Evolutionary conservation across 2,888 invertebrate species (phyloP).

Genomic region (Eristalis arbustorum): DNA sequence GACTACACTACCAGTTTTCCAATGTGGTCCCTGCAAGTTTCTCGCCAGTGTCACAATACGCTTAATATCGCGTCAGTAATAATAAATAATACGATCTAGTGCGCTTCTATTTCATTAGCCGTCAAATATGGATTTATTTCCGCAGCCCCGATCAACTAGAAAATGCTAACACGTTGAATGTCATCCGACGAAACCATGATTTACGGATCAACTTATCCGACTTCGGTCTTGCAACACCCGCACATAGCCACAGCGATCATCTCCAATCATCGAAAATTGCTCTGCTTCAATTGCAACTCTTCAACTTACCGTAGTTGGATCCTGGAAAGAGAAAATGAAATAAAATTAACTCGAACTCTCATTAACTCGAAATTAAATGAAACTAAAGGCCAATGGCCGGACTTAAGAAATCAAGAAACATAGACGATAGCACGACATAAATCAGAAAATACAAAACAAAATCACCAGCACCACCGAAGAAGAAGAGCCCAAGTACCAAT

Average conservation of each 20-base stretch:
- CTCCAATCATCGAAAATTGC: neutral
- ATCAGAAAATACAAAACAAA: conserved; percentile 42
- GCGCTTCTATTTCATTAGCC: too few relatives aligned
- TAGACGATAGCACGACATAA: conserved; percentile 47
- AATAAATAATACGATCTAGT: too few relatives aligned
- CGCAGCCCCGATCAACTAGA: too few relatives aligned
- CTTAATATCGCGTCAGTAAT: too few relatives aligned
- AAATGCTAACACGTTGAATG: too few relatives aligned
- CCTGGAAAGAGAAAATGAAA: conserved; percentile 77
- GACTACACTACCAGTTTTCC: too few relatives aligned
- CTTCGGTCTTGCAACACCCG: neutral
- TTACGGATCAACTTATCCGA: neutral
- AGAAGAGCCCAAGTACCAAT: conserved; percentile 6
- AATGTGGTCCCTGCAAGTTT: too few relatives aligned
- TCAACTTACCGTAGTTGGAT: conserved; percentile 79
- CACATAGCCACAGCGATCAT: neutral
- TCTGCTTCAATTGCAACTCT: conserved; percentile 19
- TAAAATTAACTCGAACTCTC: conserved; percentile 13
- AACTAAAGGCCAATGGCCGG: conserved; percentile 16
- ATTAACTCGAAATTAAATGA: conserved; percentile 25
- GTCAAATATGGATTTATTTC: too few relatives aligned
- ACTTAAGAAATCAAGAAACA: neutral
- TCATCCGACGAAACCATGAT: too few relatives aligned
- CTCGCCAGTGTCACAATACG: too few relatives aligned
- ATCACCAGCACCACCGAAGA: neutral